Evolutionary conservation across 2,797 vertebrate genomes (phyloP).

Genomic region (Acipenser oxyrinchus): DNA sequence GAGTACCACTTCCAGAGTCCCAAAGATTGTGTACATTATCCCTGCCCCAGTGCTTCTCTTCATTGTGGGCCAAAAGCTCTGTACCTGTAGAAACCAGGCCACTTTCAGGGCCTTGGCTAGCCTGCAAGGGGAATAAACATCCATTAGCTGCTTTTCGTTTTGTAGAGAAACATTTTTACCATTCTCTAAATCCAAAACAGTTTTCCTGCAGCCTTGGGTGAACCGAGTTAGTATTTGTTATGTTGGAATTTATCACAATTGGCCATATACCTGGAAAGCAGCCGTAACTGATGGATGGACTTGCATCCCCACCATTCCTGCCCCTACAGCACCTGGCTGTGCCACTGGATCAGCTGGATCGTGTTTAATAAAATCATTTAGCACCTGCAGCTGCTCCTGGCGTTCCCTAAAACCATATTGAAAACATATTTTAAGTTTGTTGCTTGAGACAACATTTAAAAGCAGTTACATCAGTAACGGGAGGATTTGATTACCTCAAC

Average conservation of each 20-base stretch:
- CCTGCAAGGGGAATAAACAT: too few relatives aligned
- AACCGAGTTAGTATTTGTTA: too few relatives aligned
- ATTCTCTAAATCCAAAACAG: too few relatives aligned
- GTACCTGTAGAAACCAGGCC: conserved; percentile 26
- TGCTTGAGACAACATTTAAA: too few relatives aligned
- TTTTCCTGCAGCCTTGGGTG: too few relatives aligned
- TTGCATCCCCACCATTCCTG: conserved; percentile 71
- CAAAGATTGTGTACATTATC: conserved; percentile 69
- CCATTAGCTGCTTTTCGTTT: too few relatives aligned
- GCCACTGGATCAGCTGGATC: conserved; percentile 49
- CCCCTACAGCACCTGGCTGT: conserved; percentile 39
- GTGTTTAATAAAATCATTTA: conserved; percentile 59
- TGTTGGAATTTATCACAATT: too few relatives aligned
- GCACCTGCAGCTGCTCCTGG: conserved; percentile 74
- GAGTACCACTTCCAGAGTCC: conserved; percentile 50
- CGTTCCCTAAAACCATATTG: conserved; percentile 63
- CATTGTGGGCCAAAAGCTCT: background rate
- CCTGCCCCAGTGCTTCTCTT: conserved; percentile 58
- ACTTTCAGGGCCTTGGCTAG: conserved; percentile 22
- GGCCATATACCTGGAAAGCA: conserved; percentile 69
- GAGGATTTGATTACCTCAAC: conserved; percentile 69
- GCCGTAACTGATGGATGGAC: conserved; percentile 68
- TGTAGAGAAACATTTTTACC: too few relatives aligned
- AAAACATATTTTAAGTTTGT: too few relatives aligned
- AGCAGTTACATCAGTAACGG: too few relatives aligned